Conservation (phyloP, 2,888 invertebrate genomes). For the Sesamia inferens region DNA sequence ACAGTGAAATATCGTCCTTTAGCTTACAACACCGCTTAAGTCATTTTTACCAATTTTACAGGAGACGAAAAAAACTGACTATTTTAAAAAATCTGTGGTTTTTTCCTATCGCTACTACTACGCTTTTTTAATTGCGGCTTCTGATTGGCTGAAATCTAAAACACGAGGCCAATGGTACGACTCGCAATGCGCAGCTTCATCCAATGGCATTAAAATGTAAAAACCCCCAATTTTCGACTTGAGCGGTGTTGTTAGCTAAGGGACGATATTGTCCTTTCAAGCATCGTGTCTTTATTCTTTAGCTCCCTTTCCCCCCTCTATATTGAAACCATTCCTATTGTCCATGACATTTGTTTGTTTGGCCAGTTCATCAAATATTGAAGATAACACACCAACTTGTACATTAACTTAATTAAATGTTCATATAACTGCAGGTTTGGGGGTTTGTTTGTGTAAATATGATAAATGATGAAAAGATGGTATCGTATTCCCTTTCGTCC, state of each 20-base stretch:
- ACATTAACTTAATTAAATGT: constrained; percentile 52
- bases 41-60: too few species aligned
- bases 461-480: constrained; percentile 52
- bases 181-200: too few species aligned
- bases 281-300: background rate
- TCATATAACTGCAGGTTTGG: constrained; percentile 23
- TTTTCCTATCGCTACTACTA: too few species aligned
- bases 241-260: too few species aligned
- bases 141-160: too few species aligned
- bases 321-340: constrained; percentile 1
- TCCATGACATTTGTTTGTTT: constrained; percentile 25
- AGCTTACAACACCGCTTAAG: too few species aligned
- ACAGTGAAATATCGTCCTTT: constrained; percentile 44
- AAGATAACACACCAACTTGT: constrained; percentile 39
- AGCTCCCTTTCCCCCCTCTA: background rate
- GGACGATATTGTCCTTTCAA: constrained; percentile 33
- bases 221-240: too few species aligned
- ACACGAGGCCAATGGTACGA: too few species aligned
- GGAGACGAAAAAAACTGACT: too few species aligned
- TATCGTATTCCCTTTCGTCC: constrained; percentile 49
- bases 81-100: too few species aligned
- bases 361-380: constrained; percentile 39
- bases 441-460: constrained; percentile 50
- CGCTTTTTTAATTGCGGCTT: too few species aligned
- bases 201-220: too few species aligned